These are phyloP conservation scores for Teleiodes luculella DNA, from an alignment of 2,888 invertebrate species.

Conservation along the genomic window DNA sequence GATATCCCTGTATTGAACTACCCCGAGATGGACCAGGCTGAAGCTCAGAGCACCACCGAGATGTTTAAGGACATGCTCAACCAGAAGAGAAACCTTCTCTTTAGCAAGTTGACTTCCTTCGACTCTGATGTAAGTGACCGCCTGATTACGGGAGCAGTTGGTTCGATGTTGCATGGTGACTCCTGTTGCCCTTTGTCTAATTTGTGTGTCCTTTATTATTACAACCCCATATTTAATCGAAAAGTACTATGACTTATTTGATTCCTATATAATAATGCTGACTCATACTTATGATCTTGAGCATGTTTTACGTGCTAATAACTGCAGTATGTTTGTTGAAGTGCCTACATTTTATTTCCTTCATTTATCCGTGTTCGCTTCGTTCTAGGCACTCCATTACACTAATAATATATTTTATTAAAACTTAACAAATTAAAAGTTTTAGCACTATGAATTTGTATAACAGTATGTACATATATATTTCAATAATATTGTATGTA, in stretches of 20 bases:
- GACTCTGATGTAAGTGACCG: conserved; percentile 91
- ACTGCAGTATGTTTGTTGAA: background rate
- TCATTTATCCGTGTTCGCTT: background rate
- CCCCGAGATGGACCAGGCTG: conserved; percentile 82
- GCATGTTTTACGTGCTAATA: conserved; percentile 12
- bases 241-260: background rate
- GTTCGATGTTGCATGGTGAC: conserved; percentile 52
- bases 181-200: conserved; percentile 8
- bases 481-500: background rate
- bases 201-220: background rate
- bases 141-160: conserved; percentile 11
- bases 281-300: conserved; percentile 8
- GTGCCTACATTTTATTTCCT: background rate
- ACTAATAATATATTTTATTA: background rate
- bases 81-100: conserved; percentile 91
- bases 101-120: conserved; percentile 92
- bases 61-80: conserved; percentile 96
- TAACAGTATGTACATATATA: background rate
- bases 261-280: background rate
- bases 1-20: conserved; percentile 77
- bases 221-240: background rate
- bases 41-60: conserved; percentile 89
- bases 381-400: background rate
- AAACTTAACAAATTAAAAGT: too few species aligned
- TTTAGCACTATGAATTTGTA: too few species aligned